Evolutionary conservation across 2,888 invertebrate species (phyloP), one percentile per base, ranked within the genome.

Genomic region (Andrena flavipes): DNA sequence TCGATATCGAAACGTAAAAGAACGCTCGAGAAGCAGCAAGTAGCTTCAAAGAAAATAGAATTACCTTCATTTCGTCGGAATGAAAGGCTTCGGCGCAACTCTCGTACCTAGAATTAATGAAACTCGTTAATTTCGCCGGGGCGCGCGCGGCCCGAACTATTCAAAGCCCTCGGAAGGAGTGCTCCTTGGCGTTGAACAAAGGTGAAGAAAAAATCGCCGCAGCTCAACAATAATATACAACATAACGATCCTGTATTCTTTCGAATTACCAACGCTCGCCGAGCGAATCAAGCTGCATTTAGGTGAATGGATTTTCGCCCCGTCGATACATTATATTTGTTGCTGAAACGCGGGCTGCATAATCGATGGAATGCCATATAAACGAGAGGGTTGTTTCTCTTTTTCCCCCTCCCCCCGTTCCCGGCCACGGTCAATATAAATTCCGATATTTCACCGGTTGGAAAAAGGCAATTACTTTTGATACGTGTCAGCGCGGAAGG

Each of bases 391-490:
- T 5, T 63, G 23, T 49, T 49, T 23, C 23, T 35, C 33, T 51
- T 54, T 33, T 23, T 13, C n/a, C 26, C 26, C 16, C 30, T 0
- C 30, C 33, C n/a, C 13, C 23, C 42, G 54, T 29, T 2, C 51
- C 10, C 49, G 33, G 29, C 67, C 65, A 30, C 42, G 42, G 78
- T 67, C 80, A 74, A 81, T 79, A 73, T 69, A 79, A 79, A 60
- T 79, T 70, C 79, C 79, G 69, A 81, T 79, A 79, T 70, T 79
- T 79, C 80, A 70, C 64, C 68, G 64, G 56, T 49, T 63, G 79
- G 79, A 74, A 81, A 81, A 79, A 73, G 73, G 73, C 79, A 81
- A 81, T 81, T 81, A 81, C 81, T 76, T 80, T 72, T 82, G 77
- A 77, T 81, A 76, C 81, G 77, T 64, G 76, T 82, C 81, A 76